Percentiles rank a stretch among this genome's conserved stretches.
Evolutionary conservation across 2,797 vertebrate genomes (phyloP).

Genomic region (Anguilla obscura): DNA sequence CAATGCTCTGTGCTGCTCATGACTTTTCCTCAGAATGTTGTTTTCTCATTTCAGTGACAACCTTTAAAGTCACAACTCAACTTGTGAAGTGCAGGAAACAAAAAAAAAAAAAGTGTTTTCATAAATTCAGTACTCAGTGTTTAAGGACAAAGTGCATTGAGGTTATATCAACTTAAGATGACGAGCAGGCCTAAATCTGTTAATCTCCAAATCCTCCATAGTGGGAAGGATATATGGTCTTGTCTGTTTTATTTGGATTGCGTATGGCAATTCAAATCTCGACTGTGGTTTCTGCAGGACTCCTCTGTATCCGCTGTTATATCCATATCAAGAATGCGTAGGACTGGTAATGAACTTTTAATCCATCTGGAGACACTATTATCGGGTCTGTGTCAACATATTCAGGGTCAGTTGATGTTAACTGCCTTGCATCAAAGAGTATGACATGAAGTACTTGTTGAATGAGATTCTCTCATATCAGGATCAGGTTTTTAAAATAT

Average conservation of each 20-base stretch:
- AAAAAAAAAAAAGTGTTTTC: not conserved
- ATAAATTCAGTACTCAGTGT: not conserved
- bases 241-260: constrained; percentile 67
- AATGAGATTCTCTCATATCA: not conserved
- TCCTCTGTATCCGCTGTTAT: constrained; percentile 70
- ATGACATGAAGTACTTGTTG: constrained; percentile 23
- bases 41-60: not conserved
- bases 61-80: not conserved
- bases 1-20: not conserved
- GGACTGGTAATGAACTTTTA: constrained; percentile 75
- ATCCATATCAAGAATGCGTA: constrained; percentile 70
- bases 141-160: not conserved
- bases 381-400: constrained; percentile 62
- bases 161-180: not conserved
- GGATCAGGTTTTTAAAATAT: not conserved
- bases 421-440: constrained; percentile 57
- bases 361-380: constrained; percentile 66
- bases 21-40: not conserved
- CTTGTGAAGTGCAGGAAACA: not conserved
- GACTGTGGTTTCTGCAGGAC: constrained; percentile 67
- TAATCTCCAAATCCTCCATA: not conserved
- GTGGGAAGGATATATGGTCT: constrained; percentile 54
- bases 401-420: constrained; percentile 57
- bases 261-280: constrained; percentile 77
- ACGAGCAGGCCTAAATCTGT: not conserved